A percentile compares a stretch with the other conserved stretches of the same genome.
phyloP scores from a whole-genome alignment of 2,797 vertebrate species.

The Tragelaphus oryx region DNA sequence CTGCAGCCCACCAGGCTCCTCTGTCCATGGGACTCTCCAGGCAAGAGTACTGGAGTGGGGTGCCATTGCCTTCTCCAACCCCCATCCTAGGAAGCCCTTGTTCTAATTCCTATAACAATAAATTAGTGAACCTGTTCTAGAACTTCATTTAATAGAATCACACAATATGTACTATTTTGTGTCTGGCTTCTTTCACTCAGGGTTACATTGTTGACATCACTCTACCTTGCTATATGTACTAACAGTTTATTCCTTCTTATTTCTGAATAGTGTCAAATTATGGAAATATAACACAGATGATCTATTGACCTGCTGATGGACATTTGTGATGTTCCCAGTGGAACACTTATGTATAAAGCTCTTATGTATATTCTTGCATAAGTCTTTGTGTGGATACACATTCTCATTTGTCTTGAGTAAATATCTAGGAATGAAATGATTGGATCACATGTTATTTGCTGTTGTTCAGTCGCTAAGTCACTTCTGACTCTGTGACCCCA shows the following conservation, averaged over 20 bases:
- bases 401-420: not conserved
- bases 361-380: not conserved
- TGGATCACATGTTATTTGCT: not conserved
- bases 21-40: too few relatives aligned
- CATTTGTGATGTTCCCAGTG: not conserved
- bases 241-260: not conserved
- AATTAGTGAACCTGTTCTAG: not conserved
- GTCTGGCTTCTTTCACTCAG: not conserved
- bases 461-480: not conserved
- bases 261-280: not conserved
- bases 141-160: not conserved
- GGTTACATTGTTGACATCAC: not conserved
- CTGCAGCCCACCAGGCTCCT: too few relatives aligned
- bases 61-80: too few relatives aligned
- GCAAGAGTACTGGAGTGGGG: too few relatives aligned
- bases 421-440: not conserved
- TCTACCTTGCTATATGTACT: not conserved
- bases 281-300: not conserved
- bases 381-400: not conserved
- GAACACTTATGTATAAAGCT: not conserved
- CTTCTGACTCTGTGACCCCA: not conserved
- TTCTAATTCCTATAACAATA: not conserved
- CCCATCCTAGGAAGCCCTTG: not conserved
- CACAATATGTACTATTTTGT: not conserved
- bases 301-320: not conserved